Percentiles rank a stretch among this genome's conserved stretches.
phyloP scores from a whole-genome alignment of 2,888 invertebrate genomes.

The Tinea trinotella region DNA sequence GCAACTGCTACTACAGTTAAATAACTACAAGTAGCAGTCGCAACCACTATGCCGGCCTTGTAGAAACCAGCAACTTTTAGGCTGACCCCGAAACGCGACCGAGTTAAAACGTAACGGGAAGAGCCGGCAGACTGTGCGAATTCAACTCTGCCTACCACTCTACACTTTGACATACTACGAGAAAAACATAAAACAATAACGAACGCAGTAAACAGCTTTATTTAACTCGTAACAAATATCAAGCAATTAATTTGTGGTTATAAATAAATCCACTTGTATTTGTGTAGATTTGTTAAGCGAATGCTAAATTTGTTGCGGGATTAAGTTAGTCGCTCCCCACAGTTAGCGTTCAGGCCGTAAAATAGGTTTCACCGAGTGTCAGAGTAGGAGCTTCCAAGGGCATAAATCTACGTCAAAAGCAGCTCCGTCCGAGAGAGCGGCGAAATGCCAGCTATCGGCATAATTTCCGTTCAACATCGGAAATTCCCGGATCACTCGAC shows the following conservation, averaged over 20 bases:
- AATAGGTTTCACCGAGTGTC: constrained; percentile 9
- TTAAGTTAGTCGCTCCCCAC: not conserved
- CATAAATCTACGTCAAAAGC: constrained; percentile 16
- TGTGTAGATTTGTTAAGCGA: not conserved
- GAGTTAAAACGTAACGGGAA: no score
- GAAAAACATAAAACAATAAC: no score
- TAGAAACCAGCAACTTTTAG: no score
- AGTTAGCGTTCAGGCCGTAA: not conserved
- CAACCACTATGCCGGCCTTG: no score
- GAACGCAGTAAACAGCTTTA: no score
- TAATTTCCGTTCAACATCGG: constrained; percentile 16
- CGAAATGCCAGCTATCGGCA: constrained; percentile 17
- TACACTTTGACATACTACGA: no score
- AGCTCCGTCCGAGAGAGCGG: constrained; percentile 11
- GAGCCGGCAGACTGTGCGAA: no score
- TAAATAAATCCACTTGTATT: not conserved
- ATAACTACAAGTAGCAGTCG: no score
- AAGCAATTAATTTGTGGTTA: not conserved
- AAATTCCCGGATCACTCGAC: constrained; percentile 14
- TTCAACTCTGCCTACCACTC: no score
- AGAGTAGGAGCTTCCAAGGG: constrained; percentile 9
- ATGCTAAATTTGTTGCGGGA: not conserved
- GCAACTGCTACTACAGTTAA: no score
- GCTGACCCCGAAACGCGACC: no score
- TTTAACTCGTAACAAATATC: not conserved